Evolutionary conservation across 2,888 invertebrate species (phyloP), one percentile per base, ranked within the genome.

Genomic region (Tricholauxania praeusta): DNA sequence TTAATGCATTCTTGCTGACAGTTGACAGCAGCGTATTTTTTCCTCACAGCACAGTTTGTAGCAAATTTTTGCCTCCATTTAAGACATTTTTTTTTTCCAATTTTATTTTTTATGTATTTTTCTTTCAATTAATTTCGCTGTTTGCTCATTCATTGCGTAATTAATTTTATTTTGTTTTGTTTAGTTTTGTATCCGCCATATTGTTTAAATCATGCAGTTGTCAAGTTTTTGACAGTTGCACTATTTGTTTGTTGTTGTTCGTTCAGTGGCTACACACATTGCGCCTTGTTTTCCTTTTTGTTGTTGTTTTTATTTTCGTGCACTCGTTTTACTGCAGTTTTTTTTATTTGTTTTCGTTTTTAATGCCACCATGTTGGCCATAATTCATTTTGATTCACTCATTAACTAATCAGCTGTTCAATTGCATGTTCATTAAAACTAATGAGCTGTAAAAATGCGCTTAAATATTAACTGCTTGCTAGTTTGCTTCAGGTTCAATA

Each of bases 341-440:
- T 28, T 48, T 19, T 22, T 17, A 17, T 3, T 48, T 55, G 1
- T 17, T 53, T 14, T 52, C 15, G 3, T 19, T 65, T 57, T 57
- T 57, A 6, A 7, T 14, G 19, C 22, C 28, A n/a, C n/a, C 22
- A 15, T 32, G 64, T 51, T 49, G 22, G 66, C 66, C 53, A 55
- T 67, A 67, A 67, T 67, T 67, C 66, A 67, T 47, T 15, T 14
- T 15, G 17, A 15, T 60, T 60, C 39, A 22, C 22, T 12, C 14
- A 49, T 64, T 51, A 32, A n/a, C 53, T n/a, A 15, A 15, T n/a
- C n/a, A 32, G 47, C 49, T 14, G n/a, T 28, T 17, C 52, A 52
- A 64, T 64, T 49, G 22, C 17, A 22, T 64, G 52, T 51, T 53
- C 66, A 55, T 67, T 55, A 67, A 55, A 67, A 67, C 32, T 55